A percentile compares a stretch with the other conserved stretches of the same genome.
Conservation (phyloP, 2,113 vertebrate species). For the Salvelinus fontinalis region DNA sequence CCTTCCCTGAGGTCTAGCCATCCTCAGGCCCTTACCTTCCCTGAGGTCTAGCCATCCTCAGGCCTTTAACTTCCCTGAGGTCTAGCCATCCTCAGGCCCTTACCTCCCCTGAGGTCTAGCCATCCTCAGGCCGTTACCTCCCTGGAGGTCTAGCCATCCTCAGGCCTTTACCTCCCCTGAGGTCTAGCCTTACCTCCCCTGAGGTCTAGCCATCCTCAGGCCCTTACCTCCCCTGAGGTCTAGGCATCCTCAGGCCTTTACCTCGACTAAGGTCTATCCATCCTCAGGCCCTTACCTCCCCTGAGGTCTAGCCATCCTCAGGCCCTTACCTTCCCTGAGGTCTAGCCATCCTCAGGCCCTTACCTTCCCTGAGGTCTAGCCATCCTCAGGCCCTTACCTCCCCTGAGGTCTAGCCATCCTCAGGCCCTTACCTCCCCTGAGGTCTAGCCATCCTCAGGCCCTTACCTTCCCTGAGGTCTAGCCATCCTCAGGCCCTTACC, state of each 20-base stretch:
- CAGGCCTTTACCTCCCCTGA: slow-evolving; percentile 14
- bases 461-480: background rate
- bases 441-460: slow-evolving; percentile 7
- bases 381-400: too few species aligned
- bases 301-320: too few species aligned
- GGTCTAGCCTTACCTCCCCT: slow-evolving; percentile 16
- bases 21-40: background rate
- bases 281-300: too few species aligned
- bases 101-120: background rate
- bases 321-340: too few species aligned
- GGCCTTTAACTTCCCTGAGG: slow-evolving; percentile 26
- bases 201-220: slow-evolving; percentile 35
- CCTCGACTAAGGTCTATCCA: background rate
- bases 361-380: too few species aligned
- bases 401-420: too few species aligned
- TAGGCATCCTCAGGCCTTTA: slow-evolving; percentile 35
- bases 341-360: too few species aligned
- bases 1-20: too few species aligned
- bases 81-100: slow-evolving; percentile 39
- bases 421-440: too few species aligned
- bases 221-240: slow-evolving; percentile 7
- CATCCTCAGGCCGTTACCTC: too few species aligned
- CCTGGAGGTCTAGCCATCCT: slow-evolving; percentile 28
- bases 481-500: background rate
- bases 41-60: slow-evolving; percentile 32